Percentiles rank a stretch among this genome's conserved stretches.
phyloP scores from a whole-genome alignment of 2,888 invertebrate species.

The Tachina lurida region DNA sequence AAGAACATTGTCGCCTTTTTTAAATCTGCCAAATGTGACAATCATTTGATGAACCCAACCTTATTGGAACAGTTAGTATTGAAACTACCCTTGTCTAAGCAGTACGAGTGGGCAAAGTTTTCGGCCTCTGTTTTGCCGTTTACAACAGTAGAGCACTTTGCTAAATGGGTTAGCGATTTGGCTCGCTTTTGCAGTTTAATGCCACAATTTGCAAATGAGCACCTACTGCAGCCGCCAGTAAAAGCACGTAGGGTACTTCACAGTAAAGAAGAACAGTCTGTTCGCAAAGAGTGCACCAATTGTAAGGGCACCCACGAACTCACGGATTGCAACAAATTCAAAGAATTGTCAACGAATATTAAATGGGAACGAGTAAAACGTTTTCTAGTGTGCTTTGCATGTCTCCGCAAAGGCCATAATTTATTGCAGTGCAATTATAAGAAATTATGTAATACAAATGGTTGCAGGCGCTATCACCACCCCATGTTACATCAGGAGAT shows the following conservation, averaged over 20 bases:
- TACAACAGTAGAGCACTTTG: slow-evolving; percentile 55
- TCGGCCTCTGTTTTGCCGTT: slow-evolving; percentile 40
- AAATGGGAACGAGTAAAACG: neutral
- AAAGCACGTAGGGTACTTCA: slow-evolving; percentile 2
- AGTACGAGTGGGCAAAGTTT: slow-evolving; percentile 56
- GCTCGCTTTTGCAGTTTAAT: slow-evolving; percentile 57
- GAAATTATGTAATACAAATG: too few relatives aligned
- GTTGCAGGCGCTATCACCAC: too few relatives aligned
- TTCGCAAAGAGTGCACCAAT: neutral
- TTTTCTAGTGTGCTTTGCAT: too few relatives aligned
- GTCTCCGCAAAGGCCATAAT: too few relatives aligned
- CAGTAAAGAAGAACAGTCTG: neutral
- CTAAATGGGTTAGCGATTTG: slow-evolving; percentile 51
- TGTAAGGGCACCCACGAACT: too few relatives aligned
- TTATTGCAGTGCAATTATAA: too few relatives aligned
- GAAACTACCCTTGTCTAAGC: slow-evolving; percentile 35
- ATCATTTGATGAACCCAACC: neutral
- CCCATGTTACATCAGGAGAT: too few relatives aligned
- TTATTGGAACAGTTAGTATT: too few relatives aligned
- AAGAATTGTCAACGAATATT: too few relatives aligned
- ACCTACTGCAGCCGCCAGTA: neutral
- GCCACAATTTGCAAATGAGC: slow-evolving; percentile 18
- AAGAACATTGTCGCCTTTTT: slow-evolving; percentile 27
- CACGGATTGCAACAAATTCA: too few relatives aligned
- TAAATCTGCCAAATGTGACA: slow-evolving; percentile 10